These are phyloP conservation scores for Mythimna albipuncta DNA, from an alignment of 2,888 invertebrate genomes.

Conservation along the genomic window DNA sequence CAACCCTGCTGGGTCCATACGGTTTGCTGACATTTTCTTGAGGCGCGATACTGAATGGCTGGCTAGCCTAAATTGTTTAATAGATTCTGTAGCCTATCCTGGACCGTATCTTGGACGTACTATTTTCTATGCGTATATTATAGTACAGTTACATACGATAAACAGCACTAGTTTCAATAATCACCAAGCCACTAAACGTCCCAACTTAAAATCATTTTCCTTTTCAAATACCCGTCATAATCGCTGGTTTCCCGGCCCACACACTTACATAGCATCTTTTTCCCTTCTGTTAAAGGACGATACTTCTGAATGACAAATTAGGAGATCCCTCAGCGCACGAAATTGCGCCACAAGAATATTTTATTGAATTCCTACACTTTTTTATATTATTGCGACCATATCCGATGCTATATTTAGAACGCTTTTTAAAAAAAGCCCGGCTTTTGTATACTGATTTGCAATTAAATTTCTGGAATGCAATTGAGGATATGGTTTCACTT, in stretches of 20 bases:
- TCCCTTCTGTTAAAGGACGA: conserved; percentile 74
- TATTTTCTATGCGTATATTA: too few relatives aligned
- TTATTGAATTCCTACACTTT: conserved; percentile 78
- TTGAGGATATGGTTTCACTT: conserved; percentile 10
- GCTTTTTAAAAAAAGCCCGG: conserved; percentile 38
- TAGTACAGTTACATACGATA: too few relatives aligned
- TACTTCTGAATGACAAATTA: conserved; percentile 86
- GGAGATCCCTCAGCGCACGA: conserved; percentile 77
- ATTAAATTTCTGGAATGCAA: conserved; percentile 22
- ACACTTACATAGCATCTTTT: conserved; percentile 69
- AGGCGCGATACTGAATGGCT: too few relatives aligned
- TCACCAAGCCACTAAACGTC: background rate
- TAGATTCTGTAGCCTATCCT: too few relatives aligned
- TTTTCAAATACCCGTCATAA: background rate
- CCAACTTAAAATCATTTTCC: background rate
- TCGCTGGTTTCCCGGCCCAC: conserved; percentile 65
- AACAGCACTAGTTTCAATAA: background rate
- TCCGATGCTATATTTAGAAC: conserved; percentile 53
- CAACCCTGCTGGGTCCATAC: too few relatives aligned
- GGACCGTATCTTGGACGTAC: too few relatives aligned
- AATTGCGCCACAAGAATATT: conserved; percentile 77
- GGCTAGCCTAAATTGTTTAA: too few relatives aligned
- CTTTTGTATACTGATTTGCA: conserved; percentile 38
- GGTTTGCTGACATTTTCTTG: too few relatives aligned
- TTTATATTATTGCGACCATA: conserved; percentile 56